Conservation (phyloP, 2,888 invertebrate species). For the Cyclophora albipunctata region DNA sequence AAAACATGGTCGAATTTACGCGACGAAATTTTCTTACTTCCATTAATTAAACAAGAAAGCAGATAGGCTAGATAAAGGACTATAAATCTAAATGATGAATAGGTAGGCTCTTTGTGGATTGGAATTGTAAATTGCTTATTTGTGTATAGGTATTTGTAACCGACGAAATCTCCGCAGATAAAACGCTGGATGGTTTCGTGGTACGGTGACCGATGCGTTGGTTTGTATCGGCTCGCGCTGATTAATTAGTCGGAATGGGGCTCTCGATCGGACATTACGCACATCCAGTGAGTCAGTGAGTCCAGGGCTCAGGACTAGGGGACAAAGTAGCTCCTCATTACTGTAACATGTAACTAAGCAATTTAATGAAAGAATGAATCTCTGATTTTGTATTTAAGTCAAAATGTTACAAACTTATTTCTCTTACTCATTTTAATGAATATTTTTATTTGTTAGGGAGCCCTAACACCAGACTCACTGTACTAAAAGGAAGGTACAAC, state of each 20-base stretch:
- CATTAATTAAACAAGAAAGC: constrained; percentile 71
- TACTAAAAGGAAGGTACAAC: no score
- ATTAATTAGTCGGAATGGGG: constrained; percentile 27
- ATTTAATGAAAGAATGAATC: no score
- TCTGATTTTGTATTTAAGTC: no score
- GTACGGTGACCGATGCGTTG: constrained; percentile 18
- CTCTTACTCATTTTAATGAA: no score
- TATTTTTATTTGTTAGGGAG: no score
- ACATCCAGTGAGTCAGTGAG: constrained; percentile 1
- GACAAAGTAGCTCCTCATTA: no score
- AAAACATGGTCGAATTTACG: constrained; percentile 28
- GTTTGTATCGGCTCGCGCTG: constrained; percentile 20
- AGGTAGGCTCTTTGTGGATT: constrained; percentile 56
- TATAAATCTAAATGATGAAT: constrained; percentile 74
- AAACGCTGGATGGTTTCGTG: constrained; percentile 20
- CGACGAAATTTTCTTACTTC: constrained; percentile 55
- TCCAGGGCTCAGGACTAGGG: no score
- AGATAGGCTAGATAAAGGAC: constrained; percentile 68
- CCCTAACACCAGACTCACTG: no score
- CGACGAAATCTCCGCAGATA: constrained; percentile 23
- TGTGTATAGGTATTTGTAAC: constrained; percentile 37
- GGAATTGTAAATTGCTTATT: constrained; percentile 69
- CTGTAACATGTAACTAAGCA: no score
- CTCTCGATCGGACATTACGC: constrained; percentile 11
- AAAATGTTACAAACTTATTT: no score